Base-by-base conservation (phyloP, 2,797 vertebrate species). In the Parotocinclus haroldoi region DNA sequence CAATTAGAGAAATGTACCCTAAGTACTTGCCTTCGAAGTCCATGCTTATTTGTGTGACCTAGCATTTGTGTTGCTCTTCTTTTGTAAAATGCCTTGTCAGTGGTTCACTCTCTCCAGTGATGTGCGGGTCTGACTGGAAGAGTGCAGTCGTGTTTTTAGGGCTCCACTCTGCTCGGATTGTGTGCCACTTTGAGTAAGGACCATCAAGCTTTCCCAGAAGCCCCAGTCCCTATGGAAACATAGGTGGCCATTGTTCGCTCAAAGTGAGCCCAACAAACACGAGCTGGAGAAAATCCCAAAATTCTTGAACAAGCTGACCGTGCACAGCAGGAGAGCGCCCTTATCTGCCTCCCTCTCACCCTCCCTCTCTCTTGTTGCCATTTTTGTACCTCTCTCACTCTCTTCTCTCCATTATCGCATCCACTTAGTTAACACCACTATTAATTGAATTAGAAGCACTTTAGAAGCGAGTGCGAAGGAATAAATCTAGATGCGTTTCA, bases 211-310 rank as follows among this genome's bases (percentile, higher is more conserved):
- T 72, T 71, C 55, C 70, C 57, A 58, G 80, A 80, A 76, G 79
- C 75, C 69, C 68, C 53, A 68, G 72, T 81, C 75, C 79, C 81
- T 85, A 79, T 89, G 87, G 86, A 83, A 90, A 89, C 88, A 88
- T 88, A 89, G 87, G 85, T 87, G 84, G 79, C 82, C 82, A 87
- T 88, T 91, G 90, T 90, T 89, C 77, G 77, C 73, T 76, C 27
- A 27, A 5, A 27, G 27, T 27, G 27, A 27, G 27, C 27, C 27
- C 48, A 66, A 76, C 77, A 83, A 86, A 85, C 56, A 68, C 75
- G 84, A 86, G 75, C 78, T 87, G 83, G 86, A 88, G 73, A 68
- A 63, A 46, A 81, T 84, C 87, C 88, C 82, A 81, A 82, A 83
- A 68, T 87, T 81, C 82, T 84, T 82, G 86, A 84, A 76, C 83